A percentile compares a stretch with the other conserved stretches of the same genome.
Evolutionary conservation across 2,888 invertebrate genomes (phyloP).

Genomic region (Plemyria rubiginata): DNA sequence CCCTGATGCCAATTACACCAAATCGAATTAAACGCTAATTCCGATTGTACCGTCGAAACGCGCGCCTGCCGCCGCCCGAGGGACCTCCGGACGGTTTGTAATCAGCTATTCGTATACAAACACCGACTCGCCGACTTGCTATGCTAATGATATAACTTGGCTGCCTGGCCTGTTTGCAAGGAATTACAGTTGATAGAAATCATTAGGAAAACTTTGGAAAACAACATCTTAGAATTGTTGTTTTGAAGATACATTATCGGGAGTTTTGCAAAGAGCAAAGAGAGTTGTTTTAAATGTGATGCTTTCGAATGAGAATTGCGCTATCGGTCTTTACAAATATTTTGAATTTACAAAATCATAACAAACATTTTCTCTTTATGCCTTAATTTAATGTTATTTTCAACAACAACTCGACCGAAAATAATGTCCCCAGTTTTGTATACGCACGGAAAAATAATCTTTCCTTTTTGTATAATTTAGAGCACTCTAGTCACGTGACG

Average conservation of each 20-base stretch:
- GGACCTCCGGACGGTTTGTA: slow-evolving; percentile 8
- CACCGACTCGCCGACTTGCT: slow-evolving; percentile 9
- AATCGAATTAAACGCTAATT: slow-evolving; percentile 25
- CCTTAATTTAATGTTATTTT: neutral
- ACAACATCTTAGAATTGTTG: slow-evolving; percentile 8
- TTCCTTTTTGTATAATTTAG: slow-evolving; percentile 17
- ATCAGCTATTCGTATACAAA: slow-evolving; percentile 31
- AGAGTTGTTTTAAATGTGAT: neutral
- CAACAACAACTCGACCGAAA: neutral
- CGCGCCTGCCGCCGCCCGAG: neutral
- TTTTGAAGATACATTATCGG: neutral
- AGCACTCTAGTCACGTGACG: slow-evolving; percentile 4
- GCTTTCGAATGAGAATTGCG: neutral
- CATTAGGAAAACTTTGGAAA: slow-evolving; percentile 16
- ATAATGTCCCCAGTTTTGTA: neutral
- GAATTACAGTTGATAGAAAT: slow-evolving; percentile 16
- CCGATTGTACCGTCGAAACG: slow-evolving; percentile 10
- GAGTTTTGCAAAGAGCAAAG: neutral
- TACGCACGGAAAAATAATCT: slow-evolving; percentile 9
- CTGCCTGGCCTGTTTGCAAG: slow-evolving; percentile 7
- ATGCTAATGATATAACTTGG: slow-evolving; percentile 15
- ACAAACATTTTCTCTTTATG: neutral
- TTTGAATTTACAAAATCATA: neutral
- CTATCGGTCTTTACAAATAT: neutral
- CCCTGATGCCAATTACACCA: slow-evolving; percentile 16